These are phyloP conservation scores for Corythoichthys haematopterus DNA, from an alignment of 2,113 vertebrate genomes.

Conservation along the genomic window DNA sequence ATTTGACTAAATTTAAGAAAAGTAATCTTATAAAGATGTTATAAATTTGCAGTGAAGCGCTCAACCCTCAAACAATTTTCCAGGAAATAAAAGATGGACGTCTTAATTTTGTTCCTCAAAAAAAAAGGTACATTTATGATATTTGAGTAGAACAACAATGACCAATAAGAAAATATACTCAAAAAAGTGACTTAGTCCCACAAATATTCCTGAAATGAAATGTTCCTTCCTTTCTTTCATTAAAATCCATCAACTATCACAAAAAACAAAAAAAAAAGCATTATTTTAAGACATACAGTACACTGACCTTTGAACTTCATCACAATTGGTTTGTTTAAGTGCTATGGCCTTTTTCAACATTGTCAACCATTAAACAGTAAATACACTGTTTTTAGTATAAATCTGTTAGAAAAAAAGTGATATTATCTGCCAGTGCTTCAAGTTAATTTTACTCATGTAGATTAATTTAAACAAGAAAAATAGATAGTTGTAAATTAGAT, in stretches of 20 bases:
- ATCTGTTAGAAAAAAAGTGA: no score
- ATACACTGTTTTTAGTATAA: slow-evolving; percentile 3
- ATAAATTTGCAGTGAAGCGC: no score
- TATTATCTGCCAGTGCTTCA: no score
- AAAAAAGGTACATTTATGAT: no score
- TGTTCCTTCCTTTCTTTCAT: not conserved
- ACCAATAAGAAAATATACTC: no score
- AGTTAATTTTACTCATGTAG: no score
- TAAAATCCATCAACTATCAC: not conserved
- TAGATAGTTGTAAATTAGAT: no score
- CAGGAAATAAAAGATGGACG: not conserved
- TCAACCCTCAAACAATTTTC: not conserved
- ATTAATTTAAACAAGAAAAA: no score
- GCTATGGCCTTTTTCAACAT: slow-evolving; percentile 34
- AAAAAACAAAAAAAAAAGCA: not conserved
- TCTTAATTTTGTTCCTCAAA: no score
- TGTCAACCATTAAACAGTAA: slow-evolving; percentile 20
- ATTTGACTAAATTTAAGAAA: no score
- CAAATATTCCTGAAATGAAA: not conserved
- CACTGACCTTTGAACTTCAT: slow-evolving; percentile 37
- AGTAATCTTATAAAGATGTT: no score
- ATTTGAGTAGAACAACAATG: no score
- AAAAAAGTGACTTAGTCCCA: not conserved
- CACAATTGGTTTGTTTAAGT: slow-evolving; percentile 18
- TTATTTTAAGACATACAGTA: not conserved